A percentile compares a stretch with the other conserved stretches of the same genome.
phyloP scores from a whole-genome alignment of 2,113 vertebrate genomes.

The Barnardius zonarius region DNA sequence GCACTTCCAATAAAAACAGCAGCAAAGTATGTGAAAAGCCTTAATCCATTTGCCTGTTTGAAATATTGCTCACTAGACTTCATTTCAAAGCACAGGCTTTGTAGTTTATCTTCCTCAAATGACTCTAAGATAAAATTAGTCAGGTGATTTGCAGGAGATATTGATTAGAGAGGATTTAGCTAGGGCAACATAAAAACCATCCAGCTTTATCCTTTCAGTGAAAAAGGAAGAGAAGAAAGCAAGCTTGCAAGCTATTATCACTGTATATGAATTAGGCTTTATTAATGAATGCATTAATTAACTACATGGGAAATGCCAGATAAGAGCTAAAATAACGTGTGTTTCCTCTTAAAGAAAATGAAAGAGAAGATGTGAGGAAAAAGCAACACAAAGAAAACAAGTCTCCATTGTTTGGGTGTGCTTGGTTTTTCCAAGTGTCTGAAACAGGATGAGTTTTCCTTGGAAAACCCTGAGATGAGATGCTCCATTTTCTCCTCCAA shows the following conservation, averaged over 20 bases:
- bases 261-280: constrained; percentile 4
- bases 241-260: constrained; percentile 11
- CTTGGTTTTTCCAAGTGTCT: neutral
- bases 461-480: neutral
- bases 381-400: neutral
- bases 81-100: neutral
- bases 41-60: neutral
- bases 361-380: neutral
- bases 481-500: neutral
- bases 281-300: constrained; percentile 3
- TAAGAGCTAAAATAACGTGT: neutral
- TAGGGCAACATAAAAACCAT: constrained; percentile 15
- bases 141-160: constrained; percentile 50
- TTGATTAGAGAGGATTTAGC: constrained; percentile 48
- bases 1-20: neutral
- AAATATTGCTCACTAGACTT: constrained; percentile 3
- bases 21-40: neutral
- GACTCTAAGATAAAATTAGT: constrained; percentile 31
- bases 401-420: neutral
- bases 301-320: neutral
- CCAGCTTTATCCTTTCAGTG: constrained; percentile 11
- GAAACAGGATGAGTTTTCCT: neutral
- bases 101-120: neutral
- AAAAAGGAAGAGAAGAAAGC: neutral
- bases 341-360: neutral